Percentiles rank a stretch among this genome's conserved stretches.
Evolutionary conservation across 2,888 invertebrate species (phyloP).

Genomic region (Galerucella nymphaeae): DNA sequence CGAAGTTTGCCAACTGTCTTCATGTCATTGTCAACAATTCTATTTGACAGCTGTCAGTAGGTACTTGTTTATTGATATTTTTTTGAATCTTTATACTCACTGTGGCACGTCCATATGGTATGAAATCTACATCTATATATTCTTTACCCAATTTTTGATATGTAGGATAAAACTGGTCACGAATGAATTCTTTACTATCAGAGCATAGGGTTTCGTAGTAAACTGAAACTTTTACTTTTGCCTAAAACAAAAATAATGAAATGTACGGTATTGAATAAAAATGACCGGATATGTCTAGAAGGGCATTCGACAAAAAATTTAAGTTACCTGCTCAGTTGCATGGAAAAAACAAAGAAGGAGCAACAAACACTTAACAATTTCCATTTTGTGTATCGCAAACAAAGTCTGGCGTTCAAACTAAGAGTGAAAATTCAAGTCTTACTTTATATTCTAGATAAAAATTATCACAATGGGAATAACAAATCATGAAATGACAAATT

Average conservation of each 20-base stretch:
- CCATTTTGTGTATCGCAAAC: too few species aligned
- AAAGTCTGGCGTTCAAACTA: too few species aligned
- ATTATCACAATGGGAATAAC: too few species aligned
- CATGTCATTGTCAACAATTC: too few species aligned
- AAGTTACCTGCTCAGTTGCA: background rate
- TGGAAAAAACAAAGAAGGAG: background rate
- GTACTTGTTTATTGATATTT: too few species aligned
- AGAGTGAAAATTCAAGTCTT: too few species aligned
- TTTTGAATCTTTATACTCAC: conserved; percentile 37
- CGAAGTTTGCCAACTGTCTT: too few species aligned
- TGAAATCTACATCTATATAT: conserved; percentile 43
- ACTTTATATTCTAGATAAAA: too few species aligned
- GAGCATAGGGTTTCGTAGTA: conserved; percentile 70
- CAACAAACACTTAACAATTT: background rate
- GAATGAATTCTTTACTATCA: conserved; percentile 67
- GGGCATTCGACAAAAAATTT: background rate
- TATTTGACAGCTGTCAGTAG: too few species aligned
- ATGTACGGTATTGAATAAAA: background rate
- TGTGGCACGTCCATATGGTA: conserved; percentile 51
- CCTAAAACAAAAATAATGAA: background rate
- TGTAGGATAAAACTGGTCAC: conserved; percentile 63
- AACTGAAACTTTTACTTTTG: conserved; percentile 60
- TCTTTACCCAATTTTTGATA: conserved; percentile 51
- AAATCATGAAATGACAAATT: too few species aligned
- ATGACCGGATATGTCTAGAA: too few species aligned